Evolutionary conservation across 2,797 vertebrate species (phyloP), one percentile per base, ranked within the genome.

Genomic region (Apogon talboti): DNA sequence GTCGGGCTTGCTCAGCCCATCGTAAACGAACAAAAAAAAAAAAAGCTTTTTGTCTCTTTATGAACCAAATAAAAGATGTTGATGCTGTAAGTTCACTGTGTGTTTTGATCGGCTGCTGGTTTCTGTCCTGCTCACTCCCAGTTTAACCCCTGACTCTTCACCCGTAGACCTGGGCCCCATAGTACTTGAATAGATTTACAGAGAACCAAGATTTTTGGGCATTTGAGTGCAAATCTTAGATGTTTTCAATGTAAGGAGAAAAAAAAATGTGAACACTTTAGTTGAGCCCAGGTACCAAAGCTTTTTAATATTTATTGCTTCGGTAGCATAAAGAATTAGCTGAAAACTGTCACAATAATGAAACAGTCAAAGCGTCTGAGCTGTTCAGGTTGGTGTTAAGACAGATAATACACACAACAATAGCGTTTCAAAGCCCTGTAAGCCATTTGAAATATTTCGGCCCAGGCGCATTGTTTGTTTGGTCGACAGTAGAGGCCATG

Each of bases 31-130:
- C 60, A 33, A 16, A 33, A n/a, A 44, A 16, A 35, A 46, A 40
- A 43, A 33, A 56, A 69, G 3, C 46, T 56, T 86, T 84, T 79
- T 88, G 74, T 85, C 65, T 83, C 78, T 77, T 79, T 68, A 84
- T 87, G 79, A 88, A 91, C 74, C 89, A 87, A 91, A 91, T 89
- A 89, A 91, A 90, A 85, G 73, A 71, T 78, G 63, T 84, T 75
- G 74, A 83, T 80, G 63, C 64, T 83, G 64, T 86, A 51, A 74
- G 74, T 83, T 82, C 69, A 74, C 71, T 86, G 75, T 90, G 77
- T 89, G 70, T 33, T 33, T 86, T 78, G 84, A 72, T 81, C 28
- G 51, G 66, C 75, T 87, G 67, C 54, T 88, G 77, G 67, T 81
- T 83, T 85, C 21, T 87, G 64, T 90, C 65, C 67, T 79, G 55